Percentiles rank a stretch among this genome's conserved stretches.
Evolutionary conservation across 2,888 invertebrate genomes (phyloP).

Genomic region (Plutella xylostella): DNA sequence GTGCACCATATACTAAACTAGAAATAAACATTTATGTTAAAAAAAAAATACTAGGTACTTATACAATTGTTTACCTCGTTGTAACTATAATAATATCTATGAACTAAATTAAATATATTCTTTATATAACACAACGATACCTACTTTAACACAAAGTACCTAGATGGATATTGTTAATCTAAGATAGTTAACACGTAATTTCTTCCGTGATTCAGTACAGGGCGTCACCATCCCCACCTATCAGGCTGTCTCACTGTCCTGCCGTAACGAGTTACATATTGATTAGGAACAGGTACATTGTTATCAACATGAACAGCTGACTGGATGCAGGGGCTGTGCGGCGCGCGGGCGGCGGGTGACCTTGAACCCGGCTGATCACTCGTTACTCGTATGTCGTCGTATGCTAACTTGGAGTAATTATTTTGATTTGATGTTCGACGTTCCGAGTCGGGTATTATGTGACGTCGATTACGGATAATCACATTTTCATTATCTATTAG

Average conservation of each 20-base stretch:
- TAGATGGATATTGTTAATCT: too few species aligned
- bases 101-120: too few species aligned
- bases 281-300: neutral
- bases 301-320: too few species aligned
- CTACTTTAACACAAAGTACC: too few species aligned
- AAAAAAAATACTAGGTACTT: too few species aligned
- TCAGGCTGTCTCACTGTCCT: conserved; percentile 16
- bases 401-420: neutral
- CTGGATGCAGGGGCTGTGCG: neutral
- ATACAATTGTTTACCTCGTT: too few species aligned
- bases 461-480: neutral
- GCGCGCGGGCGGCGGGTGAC: neutral
- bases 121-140: too few species aligned
- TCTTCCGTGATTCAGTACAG: too few species aligned
- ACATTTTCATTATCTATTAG: neutral
- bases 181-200: too few species aligned
- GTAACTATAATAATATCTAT: too few species aligned
- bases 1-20: too few species aligned
- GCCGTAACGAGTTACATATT: conserved; percentile 9
- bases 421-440: neutral
- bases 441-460: neutral
- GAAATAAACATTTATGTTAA: too few species aligned
- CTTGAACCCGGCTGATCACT: neutral
- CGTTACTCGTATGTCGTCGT: neutral
- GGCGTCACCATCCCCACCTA: conserved; percentile 11